Conservation (phyloP, 2,888 invertebrate species). For the Melinaea menophilus region DNA sequence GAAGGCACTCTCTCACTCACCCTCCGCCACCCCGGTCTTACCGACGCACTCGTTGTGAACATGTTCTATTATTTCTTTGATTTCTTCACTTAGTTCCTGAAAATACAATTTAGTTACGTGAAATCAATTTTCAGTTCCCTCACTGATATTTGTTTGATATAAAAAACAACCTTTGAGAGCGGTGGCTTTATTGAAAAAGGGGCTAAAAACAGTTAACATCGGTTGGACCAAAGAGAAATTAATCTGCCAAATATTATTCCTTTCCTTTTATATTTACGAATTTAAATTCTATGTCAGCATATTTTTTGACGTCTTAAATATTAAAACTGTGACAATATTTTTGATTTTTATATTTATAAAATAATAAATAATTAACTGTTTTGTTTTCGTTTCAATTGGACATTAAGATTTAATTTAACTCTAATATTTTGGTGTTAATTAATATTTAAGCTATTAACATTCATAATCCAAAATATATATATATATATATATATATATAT, state of each 20-base stretch:
- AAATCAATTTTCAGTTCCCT: slow-evolving; percentile 31
- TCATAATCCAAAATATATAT: too few species aligned
- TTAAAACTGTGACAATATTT: neutral
- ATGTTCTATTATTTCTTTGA: slow-evolving; percentile 73
- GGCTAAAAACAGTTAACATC: slow-evolving; percentile 5
- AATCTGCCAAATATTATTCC: slow-evolving; percentile 6
- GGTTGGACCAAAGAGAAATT: neutral
- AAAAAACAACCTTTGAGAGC: slow-evolving; percentile 20
- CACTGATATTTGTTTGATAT: slow-evolving; percentile 19
- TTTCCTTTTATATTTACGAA: slow-evolving; percentile 4
- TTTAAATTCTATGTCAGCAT: neutral
- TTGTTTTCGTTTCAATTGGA: too few species aligned
- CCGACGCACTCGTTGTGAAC: slow-evolving; percentile 71
- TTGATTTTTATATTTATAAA: too few species aligned
- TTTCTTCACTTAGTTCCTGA: slow-evolving; percentile 73
- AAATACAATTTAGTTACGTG: slow-evolving; percentile 43
- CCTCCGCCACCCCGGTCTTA: slow-evolving; percentile 70
- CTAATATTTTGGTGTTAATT: too few species aligned
- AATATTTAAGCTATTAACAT: too few species aligned
- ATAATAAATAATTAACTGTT: too few species aligned
- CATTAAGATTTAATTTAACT: too few species aligned
- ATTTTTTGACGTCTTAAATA: neutral
- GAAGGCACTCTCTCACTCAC: slow-evolving; percentile 57
- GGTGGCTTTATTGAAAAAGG: slow-evolving; percentile 7
- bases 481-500: too few species aligned